Conservation (phyloP, 2,797 vertebrate species). For the Emys orbicularis region DNA sequence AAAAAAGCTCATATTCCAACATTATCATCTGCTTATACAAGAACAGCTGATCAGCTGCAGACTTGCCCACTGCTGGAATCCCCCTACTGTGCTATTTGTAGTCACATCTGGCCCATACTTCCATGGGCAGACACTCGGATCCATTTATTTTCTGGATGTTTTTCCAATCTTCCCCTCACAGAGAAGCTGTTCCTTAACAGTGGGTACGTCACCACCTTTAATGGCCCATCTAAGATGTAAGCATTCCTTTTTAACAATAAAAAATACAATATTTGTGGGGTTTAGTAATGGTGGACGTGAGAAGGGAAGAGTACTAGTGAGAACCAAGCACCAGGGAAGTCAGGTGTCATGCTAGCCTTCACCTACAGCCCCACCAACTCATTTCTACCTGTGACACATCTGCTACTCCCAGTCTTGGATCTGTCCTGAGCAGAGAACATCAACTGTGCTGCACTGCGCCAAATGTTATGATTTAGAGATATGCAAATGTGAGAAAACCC, state of each 20-base stretch:
- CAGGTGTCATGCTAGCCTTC: background rate
- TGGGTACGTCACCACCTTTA: background rate
- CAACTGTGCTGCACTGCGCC: background rate
- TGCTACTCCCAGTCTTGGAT: background rate
- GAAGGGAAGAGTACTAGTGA: background rate
- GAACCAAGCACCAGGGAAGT: background rate
- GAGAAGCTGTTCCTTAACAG: slow-evolving; percentile 33
- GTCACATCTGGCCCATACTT: background rate
- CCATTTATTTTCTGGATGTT: background rate
- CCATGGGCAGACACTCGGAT: background rate
- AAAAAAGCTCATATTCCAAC: slow-evolving; percentile 34
- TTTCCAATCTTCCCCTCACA: background rate
- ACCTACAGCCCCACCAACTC: fast-evolving
- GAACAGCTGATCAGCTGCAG: slow-evolving; percentile 61
- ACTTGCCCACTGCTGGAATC: slow-evolving; percentile 31
- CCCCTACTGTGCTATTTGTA: background rate
- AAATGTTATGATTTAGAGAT: background rate
- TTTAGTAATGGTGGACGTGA: background rate
- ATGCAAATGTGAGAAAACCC: background rate
- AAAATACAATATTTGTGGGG: background rate
- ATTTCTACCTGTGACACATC: slow-evolving; percentile 4
- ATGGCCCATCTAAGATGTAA: background rate
- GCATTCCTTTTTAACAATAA: background rate
- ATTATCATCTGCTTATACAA: slow-evolving; percentile 50
- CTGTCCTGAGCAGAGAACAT: background rate